Evolutionary conservation across 2,113 vertebrate species (phyloP).

Genomic region (Erythrocercus mccallii): DNA sequence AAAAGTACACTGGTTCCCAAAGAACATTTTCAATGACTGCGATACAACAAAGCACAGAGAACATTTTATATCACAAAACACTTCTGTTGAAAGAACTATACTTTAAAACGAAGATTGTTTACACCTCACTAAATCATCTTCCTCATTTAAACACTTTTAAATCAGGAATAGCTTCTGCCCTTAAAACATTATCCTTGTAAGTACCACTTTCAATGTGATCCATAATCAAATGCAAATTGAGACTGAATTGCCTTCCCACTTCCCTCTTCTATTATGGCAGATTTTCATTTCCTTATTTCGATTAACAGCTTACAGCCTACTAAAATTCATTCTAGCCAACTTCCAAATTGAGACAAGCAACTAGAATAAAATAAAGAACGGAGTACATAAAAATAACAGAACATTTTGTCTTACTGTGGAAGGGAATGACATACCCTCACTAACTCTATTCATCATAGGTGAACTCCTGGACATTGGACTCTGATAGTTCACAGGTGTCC

Average conservation of each 20-base stretch:
- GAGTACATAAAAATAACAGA: background rate
- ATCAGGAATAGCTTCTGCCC: background rate
- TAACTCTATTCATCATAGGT: conserved; percentile 84
- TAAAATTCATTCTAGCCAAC: background rate
- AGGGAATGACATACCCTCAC: conserved; percentile 79
- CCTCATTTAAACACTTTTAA: background rate
- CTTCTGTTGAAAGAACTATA: background rate
- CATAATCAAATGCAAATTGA: background rate
- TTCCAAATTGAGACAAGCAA: background rate
- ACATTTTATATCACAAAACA: background rate
- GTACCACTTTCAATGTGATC: background rate
- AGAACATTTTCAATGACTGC: background rate
- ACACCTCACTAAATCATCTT: background rate
- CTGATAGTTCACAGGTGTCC: conserved; percentile 91
- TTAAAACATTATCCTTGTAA: background rate
- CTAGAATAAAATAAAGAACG: background rate
- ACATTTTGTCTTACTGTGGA: background rate
- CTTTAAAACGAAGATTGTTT: background rate
- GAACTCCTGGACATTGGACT: conserved; percentile 89
- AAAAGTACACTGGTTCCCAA: background rate
- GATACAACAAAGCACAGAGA: background rate
- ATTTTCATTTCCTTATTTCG: background rate
- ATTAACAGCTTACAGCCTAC: background rate
- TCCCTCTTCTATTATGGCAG: background rate
- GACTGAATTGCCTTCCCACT: background rate